Percentiles rank a stretch among this genome's conserved stretches.
phyloP scores from a whole-genome alignment of 2,888 invertebrate species.

The Craniophora ligustri region DNA sequence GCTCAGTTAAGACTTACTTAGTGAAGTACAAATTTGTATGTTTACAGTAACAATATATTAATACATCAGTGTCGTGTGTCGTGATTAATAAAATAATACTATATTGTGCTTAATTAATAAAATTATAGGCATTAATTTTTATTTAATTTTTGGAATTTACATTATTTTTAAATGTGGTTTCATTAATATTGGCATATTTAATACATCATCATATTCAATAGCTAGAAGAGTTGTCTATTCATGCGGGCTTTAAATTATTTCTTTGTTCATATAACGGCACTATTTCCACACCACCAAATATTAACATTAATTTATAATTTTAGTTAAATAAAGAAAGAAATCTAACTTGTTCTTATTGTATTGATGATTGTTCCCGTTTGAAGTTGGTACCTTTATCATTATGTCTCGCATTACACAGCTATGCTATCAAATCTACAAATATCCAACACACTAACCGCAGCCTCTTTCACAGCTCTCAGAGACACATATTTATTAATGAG shows the following conservation, averaged over 20 bases:
- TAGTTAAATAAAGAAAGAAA: constrained; percentile 69
- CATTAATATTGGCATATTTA: constrained; percentile 32
- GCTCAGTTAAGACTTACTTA: constrained; percentile 40
- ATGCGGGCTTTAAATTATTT: constrained; percentile 60
- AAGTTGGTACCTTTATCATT: constrained; percentile 50
- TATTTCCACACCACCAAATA: constrained; percentile 56
- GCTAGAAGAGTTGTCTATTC: constrained; percentile 44
- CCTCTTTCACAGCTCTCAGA: constrained; percentile 24
- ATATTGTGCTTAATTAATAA: constrained; percentile 45
- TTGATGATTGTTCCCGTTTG: constrained; percentile 63
- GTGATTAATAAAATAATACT: constrained; percentile 52
- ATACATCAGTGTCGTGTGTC: constrained; percentile 38
- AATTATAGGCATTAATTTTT: constrained; percentile 35
- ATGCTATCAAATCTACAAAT: constrained; percentile 47
- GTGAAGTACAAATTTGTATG: constrained; percentile 32
- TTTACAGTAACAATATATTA: constrained; percentile 37
- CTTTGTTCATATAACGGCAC: constrained; percentile 60
- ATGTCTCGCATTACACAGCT: constrained; percentile 29
- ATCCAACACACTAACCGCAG: constrained; percentile 30
- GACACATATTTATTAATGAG: constrained; percentile 28
- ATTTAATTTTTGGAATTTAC: constrained; percentile 28
- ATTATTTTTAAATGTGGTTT: constrained; percentile 16
- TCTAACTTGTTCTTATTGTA: constrained; percentile 57
- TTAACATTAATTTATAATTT: constrained; percentile 51
- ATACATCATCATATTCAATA: constrained; percentile 44